These are phyloP conservation scores for Pleuronectes platessa DNA, from an alignment of 2,113 vertebrate genomes.

Conservation along the genomic window DNA sequence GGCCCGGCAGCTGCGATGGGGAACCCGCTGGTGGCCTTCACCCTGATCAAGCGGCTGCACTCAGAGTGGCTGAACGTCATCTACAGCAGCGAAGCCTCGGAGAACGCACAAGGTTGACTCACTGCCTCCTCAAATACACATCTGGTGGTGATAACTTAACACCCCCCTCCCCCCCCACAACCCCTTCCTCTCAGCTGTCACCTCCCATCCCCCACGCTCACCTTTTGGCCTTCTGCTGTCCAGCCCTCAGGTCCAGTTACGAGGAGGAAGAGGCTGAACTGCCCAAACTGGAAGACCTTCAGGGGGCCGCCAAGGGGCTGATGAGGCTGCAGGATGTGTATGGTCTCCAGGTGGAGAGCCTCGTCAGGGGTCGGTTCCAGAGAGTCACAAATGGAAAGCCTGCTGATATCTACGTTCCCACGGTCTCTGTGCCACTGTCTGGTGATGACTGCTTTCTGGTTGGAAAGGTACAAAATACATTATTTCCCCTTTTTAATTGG, in stretches of 20 bases:
- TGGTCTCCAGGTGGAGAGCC: constrained; percentile 83
- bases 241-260: constrained; percentile 86
- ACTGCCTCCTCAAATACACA: constrained; percentile 29
- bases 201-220: constrained; percentile 39
- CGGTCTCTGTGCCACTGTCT: constrained; percentile 80
- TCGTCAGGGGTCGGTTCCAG: constrained; percentile 87
- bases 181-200: constrained; percentile 30
- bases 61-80: constrained; percentile 91
- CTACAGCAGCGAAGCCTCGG: constrained; percentile 84
- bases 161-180: neutral
- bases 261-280: constrained; percentile 82
- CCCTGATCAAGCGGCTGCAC: constrained; percentile 92
- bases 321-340: constrained; percentile 96
- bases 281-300: constrained; percentile 88
- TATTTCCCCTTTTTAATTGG: neutral
- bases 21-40: constrained; percentile 91
- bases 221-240: constrained; percentile 51
- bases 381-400: constrained; percentile 48
- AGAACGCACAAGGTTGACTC: constrained; percentile 86
- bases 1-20: constrained; percentile 75
- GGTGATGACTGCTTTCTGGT: constrained; percentile 94
- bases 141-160: constrained; percentile 56
- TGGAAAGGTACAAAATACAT: constrained; percentile 86
- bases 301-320: constrained; percentile 87
- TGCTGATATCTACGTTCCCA: constrained; percentile 82